A percentile compares a stretch with the other conserved stretches of the same genome.
These are phyloP conservation scores for Ormyrus rosae DNA, from an alignment of 2,888 invertebrate genomes.

Conservation along the genomic window DNA sequence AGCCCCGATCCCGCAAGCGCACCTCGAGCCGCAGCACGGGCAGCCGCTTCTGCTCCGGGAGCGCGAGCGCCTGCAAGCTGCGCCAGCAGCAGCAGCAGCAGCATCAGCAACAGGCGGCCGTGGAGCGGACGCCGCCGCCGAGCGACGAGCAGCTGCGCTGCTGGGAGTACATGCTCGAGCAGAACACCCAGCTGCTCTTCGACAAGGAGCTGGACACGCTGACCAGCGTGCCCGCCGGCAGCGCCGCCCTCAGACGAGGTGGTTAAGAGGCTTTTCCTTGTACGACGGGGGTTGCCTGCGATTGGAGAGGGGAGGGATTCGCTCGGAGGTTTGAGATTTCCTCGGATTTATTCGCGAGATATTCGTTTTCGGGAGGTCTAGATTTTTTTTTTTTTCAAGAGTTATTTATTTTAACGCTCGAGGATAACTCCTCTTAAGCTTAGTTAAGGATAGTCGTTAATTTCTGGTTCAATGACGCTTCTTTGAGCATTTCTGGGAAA, in stretches of 20 bases:
- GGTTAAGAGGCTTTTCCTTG: constrained; percentile 20
- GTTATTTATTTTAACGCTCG: too few relatives aligned
- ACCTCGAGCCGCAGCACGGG: constrained; percentile 56
- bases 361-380: too few relatives aligned
- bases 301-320: too few relatives aligned
- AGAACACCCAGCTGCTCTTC: constrained; percentile 91
- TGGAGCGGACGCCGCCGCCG: constrained; percentile 67
- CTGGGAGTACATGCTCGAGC: constrained; percentile 95
- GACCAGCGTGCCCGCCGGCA: constrained; percentile 71
- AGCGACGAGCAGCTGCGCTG: constrained; percentile 93
- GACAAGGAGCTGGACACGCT: constrained; percentile 91
- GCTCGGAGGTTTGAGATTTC: too few relatives aligned
- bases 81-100: constrained; percentile 53
- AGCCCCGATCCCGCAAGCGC: constrained; percentile 67
- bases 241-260: constrained; percentile 41
- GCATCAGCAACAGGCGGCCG: constrained; percentile 24
- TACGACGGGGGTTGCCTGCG: too few relatives aligned
- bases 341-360: too few relatives aligned
- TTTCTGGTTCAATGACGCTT: too few relatives aligned
- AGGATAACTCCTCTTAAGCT: too few relatives aligned
- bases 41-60: constrained; percentile 68
- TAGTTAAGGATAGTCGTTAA: too few relatives aligned
- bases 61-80: constrained; percentile 57
- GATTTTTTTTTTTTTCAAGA: too few relatives aligned
- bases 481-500: too few relatives aligned